Conservation (phyloP, 2,113 vertebrate species). For the Melanostigma gelatinosum region DNA sequence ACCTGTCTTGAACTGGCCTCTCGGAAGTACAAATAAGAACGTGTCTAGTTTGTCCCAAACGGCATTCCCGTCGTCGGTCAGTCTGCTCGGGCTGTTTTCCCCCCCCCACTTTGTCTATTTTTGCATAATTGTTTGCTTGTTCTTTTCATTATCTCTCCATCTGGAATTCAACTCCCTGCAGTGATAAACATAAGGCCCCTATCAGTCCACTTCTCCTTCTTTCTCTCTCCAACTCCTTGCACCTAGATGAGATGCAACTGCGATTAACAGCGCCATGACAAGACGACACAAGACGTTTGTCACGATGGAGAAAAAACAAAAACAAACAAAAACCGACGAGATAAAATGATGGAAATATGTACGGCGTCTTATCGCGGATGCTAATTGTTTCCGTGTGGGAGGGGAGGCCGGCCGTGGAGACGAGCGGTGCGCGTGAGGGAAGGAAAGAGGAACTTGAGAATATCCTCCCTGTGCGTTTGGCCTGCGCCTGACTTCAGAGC, state of each 20-base stretch:
- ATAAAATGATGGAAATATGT: slow-evolving; percentile 82
- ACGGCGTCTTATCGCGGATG: slow-evolving; percentile 80
- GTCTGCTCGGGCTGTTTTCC: slow-evolving; percentile 58
- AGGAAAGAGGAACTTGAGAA: slow-evolving; percentile 79
- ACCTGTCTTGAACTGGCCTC: slow-evolving; percentile 6
- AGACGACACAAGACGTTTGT: slow-evolving; percentile 71
- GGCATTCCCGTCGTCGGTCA: slow-evolving; percentile 68
- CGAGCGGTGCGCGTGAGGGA: slow-evolving; percentile 59
- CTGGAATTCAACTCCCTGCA: slow-evolving; percentile 79
- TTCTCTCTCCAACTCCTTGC: slow-evolving; percentile 58
- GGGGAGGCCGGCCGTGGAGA: slow-evolving; percentile 37
- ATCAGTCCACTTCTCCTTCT: slow-evolving; percentile 60
- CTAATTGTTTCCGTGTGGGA: slow-evolving; percentile 78
- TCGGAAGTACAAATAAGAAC: slow-evolving; percentile 21
- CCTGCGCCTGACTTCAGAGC: slow-evolving; percentile 78
- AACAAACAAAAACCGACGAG: slow-evolving; percentile 68
- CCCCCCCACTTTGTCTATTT: slow-evolving; percentile 75
- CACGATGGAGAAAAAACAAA: slow-evolving; percentile 51
- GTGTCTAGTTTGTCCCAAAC: slow-evolving; percentile 37
- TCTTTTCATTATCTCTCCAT: slow-evolving; percentile 79
- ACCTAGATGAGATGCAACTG: slow-evolving; percentile 75
- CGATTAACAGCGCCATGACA: slow-evolving; percentile 76
- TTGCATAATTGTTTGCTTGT: slow-evolving; percentile 82
- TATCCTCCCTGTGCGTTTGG: slow-evolving; percentile 78
- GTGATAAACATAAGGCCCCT: slow-evolving; percentile 79